phyloP scores from a whole-genome alignment of 2,113 vertebrate genomes.

The Cynopterus brachyotis region DNA sequence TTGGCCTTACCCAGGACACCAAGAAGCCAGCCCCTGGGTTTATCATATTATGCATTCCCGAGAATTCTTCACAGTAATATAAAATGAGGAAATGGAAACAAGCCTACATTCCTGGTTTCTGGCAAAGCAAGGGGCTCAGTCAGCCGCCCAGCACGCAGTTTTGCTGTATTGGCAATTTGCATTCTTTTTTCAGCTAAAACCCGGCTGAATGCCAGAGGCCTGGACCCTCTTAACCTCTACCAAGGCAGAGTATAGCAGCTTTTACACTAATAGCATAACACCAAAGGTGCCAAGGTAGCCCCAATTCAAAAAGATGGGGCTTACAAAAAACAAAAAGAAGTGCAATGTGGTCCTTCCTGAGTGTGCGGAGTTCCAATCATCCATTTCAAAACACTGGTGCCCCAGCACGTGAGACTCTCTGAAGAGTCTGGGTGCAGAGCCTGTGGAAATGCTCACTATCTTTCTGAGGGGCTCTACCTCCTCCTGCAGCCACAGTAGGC shows the following conservation, averaged over 20 bases:
- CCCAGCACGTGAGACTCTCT: not conserved
- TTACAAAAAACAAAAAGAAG: not conserved
- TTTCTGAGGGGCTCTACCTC: not conserved
- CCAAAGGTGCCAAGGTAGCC: not conserved
- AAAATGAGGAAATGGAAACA: not conserved
- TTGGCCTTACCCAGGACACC: not conserved
- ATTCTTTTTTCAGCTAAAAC: slow-evolving; percentile 15
- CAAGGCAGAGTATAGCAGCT: rapidly evolving
- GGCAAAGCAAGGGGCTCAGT: not conserved
- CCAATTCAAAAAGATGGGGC: not conserved
- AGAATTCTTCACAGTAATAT: not conserved
- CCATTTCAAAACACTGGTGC: not conserved
- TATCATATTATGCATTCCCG: not conserved
- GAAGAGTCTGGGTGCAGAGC: not conserved
- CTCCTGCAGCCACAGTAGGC: not conserved
- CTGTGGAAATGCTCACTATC: not conserved
- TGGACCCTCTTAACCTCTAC: not conserved
- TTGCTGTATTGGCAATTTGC: not conserved
- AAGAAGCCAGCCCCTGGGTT: not conserved
- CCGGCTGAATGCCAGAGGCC: not conserved
- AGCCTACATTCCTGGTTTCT: not conserved
- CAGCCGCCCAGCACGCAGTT: not conserved
- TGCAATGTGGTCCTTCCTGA: not conserved
- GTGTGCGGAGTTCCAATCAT: not conserved
- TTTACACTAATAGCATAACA: not conserved